A percentile compares a stretch with the other conserved stretches of the same genome.
phyloP scores from a whole-genome alignment of 2,797 vertebrate species.

The Heliangelus exortis region DNA sequence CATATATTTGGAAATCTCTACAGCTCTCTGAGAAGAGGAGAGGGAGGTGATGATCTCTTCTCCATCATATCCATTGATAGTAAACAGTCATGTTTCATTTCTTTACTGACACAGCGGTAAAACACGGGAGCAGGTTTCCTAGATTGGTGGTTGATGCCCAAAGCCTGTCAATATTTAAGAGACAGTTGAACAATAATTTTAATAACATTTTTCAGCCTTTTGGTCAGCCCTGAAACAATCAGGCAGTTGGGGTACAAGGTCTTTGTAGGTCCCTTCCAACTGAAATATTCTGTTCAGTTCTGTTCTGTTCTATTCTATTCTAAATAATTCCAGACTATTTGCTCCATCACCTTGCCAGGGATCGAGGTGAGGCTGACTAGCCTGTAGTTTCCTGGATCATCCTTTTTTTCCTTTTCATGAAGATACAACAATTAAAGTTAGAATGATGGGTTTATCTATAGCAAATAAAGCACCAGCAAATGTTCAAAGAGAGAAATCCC shows the following conservation, averaged over 20 bases:
- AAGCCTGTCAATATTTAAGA: background rate
- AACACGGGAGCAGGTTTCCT: background rate
- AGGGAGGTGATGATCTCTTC: background rate
- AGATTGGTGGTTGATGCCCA: accelerated
- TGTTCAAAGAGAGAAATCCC: conserved; percentile 1
- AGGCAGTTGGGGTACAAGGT: background rate
- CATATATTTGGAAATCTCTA: background rate
- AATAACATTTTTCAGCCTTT: background rate
- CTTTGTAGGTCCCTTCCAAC: background rate
- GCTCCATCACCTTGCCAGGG: background rate
- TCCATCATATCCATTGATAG: background rate
- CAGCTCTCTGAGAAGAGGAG: background rate
- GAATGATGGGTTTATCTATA: background rate
- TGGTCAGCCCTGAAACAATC: background rate
- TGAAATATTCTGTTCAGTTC: background rate
- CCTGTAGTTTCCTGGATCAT: background rate
- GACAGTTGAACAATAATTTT: background rate
- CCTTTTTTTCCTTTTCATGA: background rate
- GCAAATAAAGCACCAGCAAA: background rate
- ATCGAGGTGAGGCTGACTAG: background rate
- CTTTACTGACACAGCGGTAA: background rate
- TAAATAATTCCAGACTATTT: background rate
- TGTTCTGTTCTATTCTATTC: background rate
- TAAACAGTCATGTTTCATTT: accelerated
- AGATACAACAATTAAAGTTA: background rate